Percentiles rank a stretch among this genome's conserved stretches.
Conservation (phyloP, 2,797 vertebrate genomes). For the Myotis myotis region DNA sequence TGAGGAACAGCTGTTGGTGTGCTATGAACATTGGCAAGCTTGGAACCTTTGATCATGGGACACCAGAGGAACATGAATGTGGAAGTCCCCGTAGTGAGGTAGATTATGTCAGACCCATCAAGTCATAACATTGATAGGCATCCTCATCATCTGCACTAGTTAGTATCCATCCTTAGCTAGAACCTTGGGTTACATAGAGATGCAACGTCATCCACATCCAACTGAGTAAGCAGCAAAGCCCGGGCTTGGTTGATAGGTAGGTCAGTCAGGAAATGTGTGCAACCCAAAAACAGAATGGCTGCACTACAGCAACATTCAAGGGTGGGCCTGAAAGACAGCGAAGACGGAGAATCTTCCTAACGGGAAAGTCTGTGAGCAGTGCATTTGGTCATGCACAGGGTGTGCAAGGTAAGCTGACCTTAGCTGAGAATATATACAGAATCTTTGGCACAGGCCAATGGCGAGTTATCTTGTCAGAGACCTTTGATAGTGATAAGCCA, state of each 20-base stretch:
- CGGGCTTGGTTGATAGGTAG: background rate
- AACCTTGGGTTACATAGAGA: accelerated
- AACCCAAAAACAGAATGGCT: background rate
- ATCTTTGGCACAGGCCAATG: background rate
- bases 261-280: background rate
- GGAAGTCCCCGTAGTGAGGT: background rate
- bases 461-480: background rate
- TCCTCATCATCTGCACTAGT: background rate
- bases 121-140: background rate
- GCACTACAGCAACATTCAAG: background rate
- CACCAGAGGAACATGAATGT: background rate
- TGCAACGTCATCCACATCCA: background rate
- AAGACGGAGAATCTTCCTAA: background rate
- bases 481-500: background rate
- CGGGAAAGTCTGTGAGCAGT: background rate
- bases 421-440: background rate
- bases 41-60: background rate
- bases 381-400: background rate
- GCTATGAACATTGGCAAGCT: background rate
- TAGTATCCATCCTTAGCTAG: background rate
- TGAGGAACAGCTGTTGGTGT: background rate
- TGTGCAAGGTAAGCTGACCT: background rate
- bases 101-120: background rate
- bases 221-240: background rate
- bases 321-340: background rate